Evolutionary conservation across 1,140 invertebrate species (phyloP).

Genomic region (Drosophila neocordata): DNA sequence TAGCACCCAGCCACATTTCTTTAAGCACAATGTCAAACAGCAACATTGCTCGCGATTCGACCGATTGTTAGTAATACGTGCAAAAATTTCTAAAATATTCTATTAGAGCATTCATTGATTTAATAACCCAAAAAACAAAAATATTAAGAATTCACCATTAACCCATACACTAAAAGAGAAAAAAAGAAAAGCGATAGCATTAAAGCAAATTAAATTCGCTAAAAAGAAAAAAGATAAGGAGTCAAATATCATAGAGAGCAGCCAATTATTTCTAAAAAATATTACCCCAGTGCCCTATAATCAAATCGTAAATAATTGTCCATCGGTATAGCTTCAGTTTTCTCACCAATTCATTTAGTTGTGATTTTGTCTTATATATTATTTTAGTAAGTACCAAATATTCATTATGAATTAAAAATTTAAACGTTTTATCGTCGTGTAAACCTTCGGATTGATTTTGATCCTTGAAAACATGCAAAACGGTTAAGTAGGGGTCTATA

Average conservation of each 20-base stretch:
- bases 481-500: not conserved
- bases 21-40: conserved; percentile 1
- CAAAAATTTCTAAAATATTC: not conserved
- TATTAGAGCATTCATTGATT: not conserved
- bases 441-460: not conserved
- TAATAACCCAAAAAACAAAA: not conserved
- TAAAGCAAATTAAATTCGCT: conserved; percentile 4
- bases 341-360: conserved; percentile 21
- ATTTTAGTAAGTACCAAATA: conserved; percentile 7
- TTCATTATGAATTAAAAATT: conserved; percentile 17
- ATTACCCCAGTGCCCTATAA: not conserved
- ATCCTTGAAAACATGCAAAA: not conserved
- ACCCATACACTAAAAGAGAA: not conserved
- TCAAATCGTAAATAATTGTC: not conserved
- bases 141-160: not conserved
- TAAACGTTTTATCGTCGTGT: conserved; percentile 7
- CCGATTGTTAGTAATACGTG: conserved; percentile 34
- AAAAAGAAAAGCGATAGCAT: not conserved
- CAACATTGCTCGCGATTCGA: conserved; percentile 23
- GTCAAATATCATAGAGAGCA: not conserved
- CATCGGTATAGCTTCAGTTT: conserved; percentile 1
- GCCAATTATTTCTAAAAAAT: not conserved
- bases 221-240: not conserved
- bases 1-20: conserved; percentile 8
- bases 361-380: conserved; percentile 16